Base-by-base conservation (phyloP, 1,140 invertebrate species). In the Nasonia vitripennis region DNA sequence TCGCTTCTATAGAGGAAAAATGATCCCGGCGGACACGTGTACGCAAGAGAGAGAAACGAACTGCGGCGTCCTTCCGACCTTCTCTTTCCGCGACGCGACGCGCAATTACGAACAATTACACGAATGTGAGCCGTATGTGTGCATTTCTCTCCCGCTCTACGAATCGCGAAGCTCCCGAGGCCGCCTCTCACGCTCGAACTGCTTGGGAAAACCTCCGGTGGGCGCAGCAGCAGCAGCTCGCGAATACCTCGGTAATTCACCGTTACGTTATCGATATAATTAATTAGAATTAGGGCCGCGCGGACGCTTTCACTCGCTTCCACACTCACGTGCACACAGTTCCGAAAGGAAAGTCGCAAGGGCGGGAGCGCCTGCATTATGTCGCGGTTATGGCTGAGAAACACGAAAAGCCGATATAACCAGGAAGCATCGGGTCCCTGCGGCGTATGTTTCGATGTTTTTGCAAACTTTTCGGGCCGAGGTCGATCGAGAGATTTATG, bases 261-360 rank as follows among this genome's bases (percentile, higher is more conserved):
- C 84, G 78, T 85, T 79, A 70, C 84, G 73, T 74, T 84, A 86
- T 86, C 84, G 84, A 82, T 80, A 74, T 82, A 81, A 86, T 87
- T 87, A 87, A 87, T 87, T 87, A 73, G 85, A 84, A 86, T 86
- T 81, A 85, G 81, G 85, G 67, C 55, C 75, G 45, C 7, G 3
- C 45, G 75, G 73, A n/a, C 34, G 78, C 83, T 84, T 80, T 79
- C 83, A 80, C 83, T 73, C 9, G 55, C 34, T 37, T 37, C 34
- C n/a, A 62, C 6, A n/a, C 34, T 6, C 3, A 37, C 34, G 34
- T n/a, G 4, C 6, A 20, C 48, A 51, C 12, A 51, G 55, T 62
- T 62, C 55, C 55, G 55, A 62, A n/a, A 62, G 55, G 20, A 62
- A 62, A 62, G 55, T 62, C 55, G 48, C 34, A 62, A 79, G 27